Evolutionary conservation across 2,113 vertebrate genomes (phyloP).

Genomic region (Thalassarche chlororhynchos): DNA sequence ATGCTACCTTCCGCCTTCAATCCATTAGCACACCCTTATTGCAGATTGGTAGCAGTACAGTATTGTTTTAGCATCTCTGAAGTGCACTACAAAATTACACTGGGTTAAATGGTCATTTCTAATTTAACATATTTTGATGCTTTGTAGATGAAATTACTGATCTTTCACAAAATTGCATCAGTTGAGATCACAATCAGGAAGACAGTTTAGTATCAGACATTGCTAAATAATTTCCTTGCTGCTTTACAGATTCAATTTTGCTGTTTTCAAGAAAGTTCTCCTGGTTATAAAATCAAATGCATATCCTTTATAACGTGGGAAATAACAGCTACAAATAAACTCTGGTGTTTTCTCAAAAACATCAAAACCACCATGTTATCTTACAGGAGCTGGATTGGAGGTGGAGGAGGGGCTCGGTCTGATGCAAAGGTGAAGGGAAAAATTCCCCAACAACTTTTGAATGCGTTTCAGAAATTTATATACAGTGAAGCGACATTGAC

Average conservation of each 20-base stretch:
- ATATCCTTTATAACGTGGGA: not conserved
- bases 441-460: not conserved
- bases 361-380: not conserved
- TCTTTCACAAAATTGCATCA: not conserved
- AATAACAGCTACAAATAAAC: not conserved
- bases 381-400: not conserved
- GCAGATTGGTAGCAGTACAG: not conserved
- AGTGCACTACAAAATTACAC: not conserved
- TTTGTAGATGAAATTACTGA: not conserved
- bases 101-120: not conserved
- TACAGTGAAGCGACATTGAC: not conserved
- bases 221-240: not conserved
- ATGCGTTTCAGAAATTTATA: not conserved
- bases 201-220: not conserved
- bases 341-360: not conserved
- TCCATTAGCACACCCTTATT: not conserved
- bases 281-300: not conserved
- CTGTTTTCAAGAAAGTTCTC: not conserved
- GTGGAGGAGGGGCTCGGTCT: accelerated
- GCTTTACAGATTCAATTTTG: not conserved
- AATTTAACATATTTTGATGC: not conserved
- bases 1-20: not conserved
- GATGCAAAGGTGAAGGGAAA: not conserved
- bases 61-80: not conserved
- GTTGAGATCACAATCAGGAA: not conserved